phyloP scores from a whole-genome alignment of 2,888 invertebrate species.

The Lottia gigantea region DNA sequence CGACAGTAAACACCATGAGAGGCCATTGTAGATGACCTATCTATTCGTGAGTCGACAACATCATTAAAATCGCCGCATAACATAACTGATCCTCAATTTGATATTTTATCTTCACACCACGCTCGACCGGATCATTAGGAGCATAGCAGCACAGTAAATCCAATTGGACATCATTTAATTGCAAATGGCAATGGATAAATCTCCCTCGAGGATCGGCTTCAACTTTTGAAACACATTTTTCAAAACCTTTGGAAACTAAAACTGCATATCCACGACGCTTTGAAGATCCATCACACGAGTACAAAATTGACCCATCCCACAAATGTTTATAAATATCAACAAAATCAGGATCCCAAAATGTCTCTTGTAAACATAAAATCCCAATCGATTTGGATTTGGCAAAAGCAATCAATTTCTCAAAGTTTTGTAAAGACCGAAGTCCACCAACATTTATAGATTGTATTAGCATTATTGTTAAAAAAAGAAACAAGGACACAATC shows the following conservation, averaged over 20 bases:
- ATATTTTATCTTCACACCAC: too few relatives aligned
- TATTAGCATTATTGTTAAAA: background rate
- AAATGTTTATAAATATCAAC: background rate
- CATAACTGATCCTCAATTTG: too few relatives aligned
- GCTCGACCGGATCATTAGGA: too few relatives aligned
- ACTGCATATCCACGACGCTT: constrained; percentile 4
- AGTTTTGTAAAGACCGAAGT: background rate
- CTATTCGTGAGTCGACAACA: background rate
- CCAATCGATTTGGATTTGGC: background rate
- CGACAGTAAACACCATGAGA: too few relatives aligned
- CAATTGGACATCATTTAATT: too few relatives aligned
- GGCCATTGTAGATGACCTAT: too few relatives aligned
- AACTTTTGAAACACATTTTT: too few relatives aligned
- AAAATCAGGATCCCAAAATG: constrained; percentile 1
- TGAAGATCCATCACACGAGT: background rate
- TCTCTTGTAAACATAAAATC: constrained; percentile 2
- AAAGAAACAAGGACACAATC: background rate
- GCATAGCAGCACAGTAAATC: too few relatives aligned
- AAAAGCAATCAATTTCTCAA: background rate
- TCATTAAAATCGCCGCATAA: too few relatives aligned
- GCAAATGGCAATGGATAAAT: too few relatives aligned
- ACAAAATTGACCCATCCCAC: background rate
- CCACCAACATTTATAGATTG: background rate
- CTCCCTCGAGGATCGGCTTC: too few relatives aligned
- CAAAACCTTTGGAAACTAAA: background rate